Base-by-base conservation (phyloP, 2,888 invertebrate genomes). In the Drosophila falleni region DNA sequence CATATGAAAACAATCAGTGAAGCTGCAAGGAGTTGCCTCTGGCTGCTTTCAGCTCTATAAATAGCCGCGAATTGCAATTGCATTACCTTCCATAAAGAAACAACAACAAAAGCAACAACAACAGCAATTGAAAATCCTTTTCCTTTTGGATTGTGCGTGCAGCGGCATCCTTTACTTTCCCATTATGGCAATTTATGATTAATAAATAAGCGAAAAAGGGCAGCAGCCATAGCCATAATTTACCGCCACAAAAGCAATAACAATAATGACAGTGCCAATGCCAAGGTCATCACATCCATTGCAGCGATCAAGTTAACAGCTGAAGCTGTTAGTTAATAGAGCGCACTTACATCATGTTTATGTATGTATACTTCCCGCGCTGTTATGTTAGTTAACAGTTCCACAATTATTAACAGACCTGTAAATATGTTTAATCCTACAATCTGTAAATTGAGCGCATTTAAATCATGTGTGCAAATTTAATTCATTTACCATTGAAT, bases 131-230 rank as follows among this genome's bases (percentile, higher is more conserved):
- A 65, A 68, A 53, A 56, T 67, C 72, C 72, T 73, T 56, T 61
- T 67, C 72, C 72, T 73, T 56, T 61, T 55, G 68, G 61, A 39
- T 47, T 49, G 60, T 71, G 67, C 49, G 51, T 56, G 56, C 53
- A 29, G 78, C 78, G 78, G 78, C 78, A 69, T 72, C 66, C 81
- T 60, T 78, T 69, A 62, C 31, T 50, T 31, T 31, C 23, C 61
- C 80, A 54, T 67, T 64, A 66, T 58, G 69, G 74, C 87, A 74
- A 82, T 83, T 86, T 88, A 82, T 83, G 83, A 67, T 86, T 88
- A 85, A 88, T 83, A 88, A 83, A 83, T 74, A 78, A 70, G 61
- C 79, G 33, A 59, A 49, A 55, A 51, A 19, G 46, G 49, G 46
- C 59, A 60, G 23, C 39, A 46, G 35, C 46, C 74, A 67, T 61